Conservation (phyloP, 1,140 invertebrate genomes). For the Pygmarrhopalites habei region DNA sequence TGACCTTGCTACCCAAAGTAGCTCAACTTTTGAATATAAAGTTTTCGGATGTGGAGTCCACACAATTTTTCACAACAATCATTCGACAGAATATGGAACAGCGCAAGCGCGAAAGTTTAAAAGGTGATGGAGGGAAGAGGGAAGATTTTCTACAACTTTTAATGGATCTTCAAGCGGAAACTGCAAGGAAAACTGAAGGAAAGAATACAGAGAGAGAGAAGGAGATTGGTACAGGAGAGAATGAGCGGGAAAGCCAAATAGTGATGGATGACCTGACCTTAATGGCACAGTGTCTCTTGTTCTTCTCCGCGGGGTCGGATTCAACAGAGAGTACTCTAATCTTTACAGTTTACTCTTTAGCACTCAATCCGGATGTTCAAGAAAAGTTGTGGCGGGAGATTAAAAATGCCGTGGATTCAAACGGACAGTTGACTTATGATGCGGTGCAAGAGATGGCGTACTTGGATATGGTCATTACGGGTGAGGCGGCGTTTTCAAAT, state of each 20-base stretch:
- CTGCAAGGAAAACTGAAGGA: slow-evolving; percentile 1
- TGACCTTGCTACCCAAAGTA: neutral
- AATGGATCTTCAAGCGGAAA: slow-evolving; percentile 43
- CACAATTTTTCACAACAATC: slow-evolving; percentile 20
- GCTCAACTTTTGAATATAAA: neutral
- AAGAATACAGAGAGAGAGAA: slow-evolving; percentile 23
- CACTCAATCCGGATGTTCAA: slow-evolving; percentile 44
- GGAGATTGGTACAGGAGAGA: neutral
- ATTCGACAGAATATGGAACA: slow-evolving; percentile 7
- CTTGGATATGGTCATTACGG: slow-evolving; percentile 33
- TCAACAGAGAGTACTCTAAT: slow-evolving; percentile 45
- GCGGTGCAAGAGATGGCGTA: slow-evolving; percentile 29
- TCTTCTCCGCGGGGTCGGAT: slow-evolving; percentile 47
- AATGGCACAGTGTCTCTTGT: slow-evolving; percentile 37
- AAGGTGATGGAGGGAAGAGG: slow-evolving; percentile 24
- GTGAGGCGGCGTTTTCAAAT: too few relatives aligned
- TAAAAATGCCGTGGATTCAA: slow-evolving; percentile 8
- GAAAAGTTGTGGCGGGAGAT: slow-evolving; percentile 30
- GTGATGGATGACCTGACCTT: slow-evolving; percentile 18
- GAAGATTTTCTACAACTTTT: slow-evolving; percentile 47
- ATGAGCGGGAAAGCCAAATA: neutral
- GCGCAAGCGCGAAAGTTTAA: slow-evolving; percentile 14
- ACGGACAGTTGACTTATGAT: slow-evolving; percentile 35
- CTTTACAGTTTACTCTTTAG: slow-evolving; percentile 43
- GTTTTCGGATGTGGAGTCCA: neutral